Evolutionary conservation across 92 coral and sea anemone genomes (phyloP).

Genomic region (Epizoanthus scotinus): DNA sequence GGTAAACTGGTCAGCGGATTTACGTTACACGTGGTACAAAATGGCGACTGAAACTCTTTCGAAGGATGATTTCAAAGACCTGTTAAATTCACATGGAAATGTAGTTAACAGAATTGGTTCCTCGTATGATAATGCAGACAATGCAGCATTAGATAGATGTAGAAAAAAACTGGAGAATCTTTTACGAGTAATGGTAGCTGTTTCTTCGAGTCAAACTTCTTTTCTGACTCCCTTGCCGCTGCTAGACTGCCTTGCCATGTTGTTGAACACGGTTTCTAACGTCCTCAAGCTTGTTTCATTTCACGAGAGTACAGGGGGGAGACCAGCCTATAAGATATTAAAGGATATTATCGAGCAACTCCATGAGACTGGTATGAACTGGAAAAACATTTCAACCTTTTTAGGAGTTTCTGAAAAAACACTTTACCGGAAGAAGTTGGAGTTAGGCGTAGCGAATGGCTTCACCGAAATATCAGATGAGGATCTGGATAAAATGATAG

Average conservation of each 20-base stretch:
- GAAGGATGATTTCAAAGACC: too few relatives aligned
- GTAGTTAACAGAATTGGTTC: too few relatives aligned
- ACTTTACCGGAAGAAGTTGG: conserved; percentile 13
- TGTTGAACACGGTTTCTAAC: too few relatives aligned
- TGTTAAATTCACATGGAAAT: too few relatives aligned
- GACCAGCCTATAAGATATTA: conserved; percentile 30
- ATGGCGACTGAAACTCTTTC: too few relatives aligned
- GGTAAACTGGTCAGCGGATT: too few relatives aligned
- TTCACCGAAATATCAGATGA: conserved; percentile 62
- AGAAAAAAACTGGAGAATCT: background rate
- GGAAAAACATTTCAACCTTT: conserved; percentile 34
- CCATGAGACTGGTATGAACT: conserved; percentile 35
- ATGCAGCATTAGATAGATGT: background rate
- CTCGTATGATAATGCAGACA: background rate
- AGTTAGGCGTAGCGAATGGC: conserved; percentile 49
- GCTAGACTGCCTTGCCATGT: background rate
- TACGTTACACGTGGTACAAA: too few relatives aligned
- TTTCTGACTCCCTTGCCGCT: conserved; percentile 6
- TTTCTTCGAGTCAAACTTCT: background rate
- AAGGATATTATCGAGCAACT: conserved; percentile 22
- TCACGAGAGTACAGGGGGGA: conserved; percentile 31
- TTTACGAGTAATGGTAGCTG: background rate
- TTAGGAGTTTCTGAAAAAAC: conserved; percentile 36
- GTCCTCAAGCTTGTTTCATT: background rate
- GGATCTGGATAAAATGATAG: conserved; percentile 48